Percentiles rank a stretch among this genome's conserved stretches.
Evolutionary conservation across 1,140 invertebrate species (phyloP).

Genomic region (Rhynchophorus ferrugineus): DNA sequence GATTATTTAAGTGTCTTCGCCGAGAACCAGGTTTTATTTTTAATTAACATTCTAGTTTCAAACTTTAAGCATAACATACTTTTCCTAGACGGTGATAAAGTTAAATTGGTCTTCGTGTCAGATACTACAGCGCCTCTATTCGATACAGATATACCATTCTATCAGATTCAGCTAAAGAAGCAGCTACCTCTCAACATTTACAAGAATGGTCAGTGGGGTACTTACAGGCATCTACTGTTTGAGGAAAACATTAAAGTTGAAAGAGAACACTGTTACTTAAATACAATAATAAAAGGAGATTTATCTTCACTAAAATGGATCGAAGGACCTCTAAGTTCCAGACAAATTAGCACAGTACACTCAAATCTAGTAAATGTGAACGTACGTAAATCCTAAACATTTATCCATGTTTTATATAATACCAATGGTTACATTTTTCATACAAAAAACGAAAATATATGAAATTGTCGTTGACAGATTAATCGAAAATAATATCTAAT

Average conservation of each 20-base stretch:
- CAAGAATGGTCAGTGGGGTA: slow-evolving; percentile 56
- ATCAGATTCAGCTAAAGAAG: slow-evolving; percentile 41
- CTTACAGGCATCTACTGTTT: slow-evolving; percentile 41
- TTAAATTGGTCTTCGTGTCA: background rate
- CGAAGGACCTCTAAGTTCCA: slow-evolving; percentile 46
- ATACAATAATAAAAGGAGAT: slow-evolving; percentile 72
- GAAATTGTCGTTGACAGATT: too few relatives aligned
- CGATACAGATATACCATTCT: background rate
- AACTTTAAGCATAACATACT: too few relatives aligned
- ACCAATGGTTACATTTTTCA: too few relatives aligned
- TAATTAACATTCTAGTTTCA: too few relatives aligned
- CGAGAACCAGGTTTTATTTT: slow-evolving; percentile 53
- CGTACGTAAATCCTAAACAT: slow-evolving; percentile 2
- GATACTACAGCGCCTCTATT: background rate
- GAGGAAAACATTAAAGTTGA: slow-evolving; percentile 18
- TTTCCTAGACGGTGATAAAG: too few relatives aligned
- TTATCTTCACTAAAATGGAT: slow-evolving; percentile 81
- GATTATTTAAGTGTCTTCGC: slow-evolving; percentile 65
- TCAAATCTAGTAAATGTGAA: slow-evolving; percentile 10
- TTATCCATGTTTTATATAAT: background rate
- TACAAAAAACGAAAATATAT: too few relatives aligned
- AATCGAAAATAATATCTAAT: too few relatives aligned
- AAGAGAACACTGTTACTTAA: slow-evolving; percentile 64
- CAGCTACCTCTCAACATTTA: slow-evolving; percentile 62
- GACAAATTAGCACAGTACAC: slow-evolving; percentile 28